Percentiles rank a stretch among this genome's conserved stretches.
Conservation (phyloP, 2,797 vertebrate genomes). For the Molossus molossus region DNA sequence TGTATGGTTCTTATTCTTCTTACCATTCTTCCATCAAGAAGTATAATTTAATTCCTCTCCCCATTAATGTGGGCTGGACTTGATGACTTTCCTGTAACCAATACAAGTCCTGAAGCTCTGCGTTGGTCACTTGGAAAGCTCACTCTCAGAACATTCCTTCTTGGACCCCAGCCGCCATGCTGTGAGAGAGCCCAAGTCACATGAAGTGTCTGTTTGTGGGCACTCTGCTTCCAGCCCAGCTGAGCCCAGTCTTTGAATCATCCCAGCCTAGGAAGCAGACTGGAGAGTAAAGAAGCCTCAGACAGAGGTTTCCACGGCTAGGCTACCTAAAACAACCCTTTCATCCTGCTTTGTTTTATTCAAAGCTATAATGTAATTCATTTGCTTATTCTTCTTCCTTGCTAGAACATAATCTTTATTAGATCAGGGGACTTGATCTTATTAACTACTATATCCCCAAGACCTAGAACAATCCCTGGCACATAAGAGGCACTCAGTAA, state of each 20-base stretch:
- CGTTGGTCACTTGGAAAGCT: not conserved
- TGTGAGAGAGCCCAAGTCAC: not conserved
- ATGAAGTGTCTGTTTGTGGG: fast-evolving
- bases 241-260: not conserved
- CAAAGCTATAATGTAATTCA: not conserved
- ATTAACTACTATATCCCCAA: not conserved
- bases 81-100: not conserved
- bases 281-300: not conserved
- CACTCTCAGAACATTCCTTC: not conserved
- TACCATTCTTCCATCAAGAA: not conserved
- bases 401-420: not conserved
- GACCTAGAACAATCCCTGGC: not conserved
- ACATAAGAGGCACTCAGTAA: conserved; percentile 13
- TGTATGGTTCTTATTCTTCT: not conserved
- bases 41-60: not conserved
- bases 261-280: not conserved
- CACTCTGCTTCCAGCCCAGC: not conserved
- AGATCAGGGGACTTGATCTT: conserved; percentile 21
- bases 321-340: not conserved
- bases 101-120: not conserved
- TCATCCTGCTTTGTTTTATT: conserved; percentile 26
- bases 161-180: not conserved
- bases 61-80: not conserved
- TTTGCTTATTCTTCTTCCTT: conserved; percentile 4
- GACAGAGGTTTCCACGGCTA: not conserved